Conservation (phyloP, 2,113 vertebrate species). For the Pluvianellus socialis region DNA sequence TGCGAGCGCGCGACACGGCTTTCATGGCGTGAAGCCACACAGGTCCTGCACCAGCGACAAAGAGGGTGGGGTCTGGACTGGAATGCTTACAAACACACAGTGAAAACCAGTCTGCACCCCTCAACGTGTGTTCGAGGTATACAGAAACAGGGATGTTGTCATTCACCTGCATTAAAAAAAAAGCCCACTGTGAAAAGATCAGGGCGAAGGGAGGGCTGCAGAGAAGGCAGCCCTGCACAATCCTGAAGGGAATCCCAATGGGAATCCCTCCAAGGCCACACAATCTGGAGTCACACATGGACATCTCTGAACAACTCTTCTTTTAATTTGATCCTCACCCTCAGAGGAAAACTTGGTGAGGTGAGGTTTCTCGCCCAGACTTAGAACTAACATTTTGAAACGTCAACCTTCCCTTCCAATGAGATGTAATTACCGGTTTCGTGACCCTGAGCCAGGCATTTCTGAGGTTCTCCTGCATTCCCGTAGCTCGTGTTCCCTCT, state of each 20-base stretch:
- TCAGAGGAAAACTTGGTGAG: not conserved
- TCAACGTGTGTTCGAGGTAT: rapidly evolving
- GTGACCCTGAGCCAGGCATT: not conserved
- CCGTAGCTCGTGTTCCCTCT: not conserved
- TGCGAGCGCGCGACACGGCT: not conserved
- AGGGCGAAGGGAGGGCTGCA: not conserved
- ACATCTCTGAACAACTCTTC: not conserved
- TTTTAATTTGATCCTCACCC: not conserved
- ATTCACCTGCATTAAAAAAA: rapidly evolving
- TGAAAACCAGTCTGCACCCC: not conserved
- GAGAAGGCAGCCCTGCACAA: not conserved
- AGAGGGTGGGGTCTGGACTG: not conserved
- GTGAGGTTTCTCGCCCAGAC: not conserved
- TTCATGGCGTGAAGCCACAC: not conserved
- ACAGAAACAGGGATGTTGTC: rapidly evolving
- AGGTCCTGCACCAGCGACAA: not conserved
- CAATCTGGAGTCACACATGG: rapidly evolving
- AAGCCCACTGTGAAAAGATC: rapidly evolving
- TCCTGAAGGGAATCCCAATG: too few species aligned
- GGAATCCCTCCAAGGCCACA: not conserved
- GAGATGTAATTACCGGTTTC: not conserved
- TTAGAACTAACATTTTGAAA: not conserved
- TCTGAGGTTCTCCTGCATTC: not conserved
- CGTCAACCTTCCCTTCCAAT: not conserved
- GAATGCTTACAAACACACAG: not conserved